A percentile compares a stretch with the other conserved stretches of the same genome.
Conservation (phyloP, 2,113 vertebrate species). For the Salvelinus alpinus region DNA sequence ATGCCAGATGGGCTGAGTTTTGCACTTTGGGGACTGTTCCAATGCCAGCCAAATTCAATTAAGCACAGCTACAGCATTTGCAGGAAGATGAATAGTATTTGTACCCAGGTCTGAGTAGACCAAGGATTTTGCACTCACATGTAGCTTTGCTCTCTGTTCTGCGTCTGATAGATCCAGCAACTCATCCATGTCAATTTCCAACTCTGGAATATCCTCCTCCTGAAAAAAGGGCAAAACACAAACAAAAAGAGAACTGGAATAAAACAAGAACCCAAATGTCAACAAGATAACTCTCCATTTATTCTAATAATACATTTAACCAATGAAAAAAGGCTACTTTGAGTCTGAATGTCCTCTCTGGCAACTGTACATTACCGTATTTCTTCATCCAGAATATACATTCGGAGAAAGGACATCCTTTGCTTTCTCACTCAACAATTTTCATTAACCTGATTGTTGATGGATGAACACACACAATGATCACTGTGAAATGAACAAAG, state of each 20-base stretch:
- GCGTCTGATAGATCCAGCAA: conserved; percentile 88
- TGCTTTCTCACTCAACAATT: no score
- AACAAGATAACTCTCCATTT: no score
- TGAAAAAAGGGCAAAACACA: conserved; percentile 29
- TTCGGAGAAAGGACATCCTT: background rate
- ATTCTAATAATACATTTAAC: no score
- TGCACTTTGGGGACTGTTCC: background rate
- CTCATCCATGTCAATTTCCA: conserved; percentile 93
- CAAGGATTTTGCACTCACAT: conserved; percentile 68
- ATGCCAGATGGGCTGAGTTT: background rate
- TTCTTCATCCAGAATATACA: background rate
- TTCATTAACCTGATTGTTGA: no score
- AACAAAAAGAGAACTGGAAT: background rate
- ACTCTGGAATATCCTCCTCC: conserved; percentile 81
- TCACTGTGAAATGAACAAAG: no score
- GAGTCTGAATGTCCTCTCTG: no score
- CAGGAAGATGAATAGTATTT: background rate
- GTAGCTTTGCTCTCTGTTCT: conserved; percentile 85
- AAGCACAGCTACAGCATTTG: background rate
- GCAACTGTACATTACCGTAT: no score
- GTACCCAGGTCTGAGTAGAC: no score
- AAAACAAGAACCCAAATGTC: no score
- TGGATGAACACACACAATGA: no score
- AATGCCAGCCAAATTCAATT: background rate
- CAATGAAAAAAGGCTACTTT: no score